Evolutionary conservation across 2,888 invertebrate species (phyloP), one percentile per base, ranked within the genome.

Genomic region (Coelinius sp.): DNA sequence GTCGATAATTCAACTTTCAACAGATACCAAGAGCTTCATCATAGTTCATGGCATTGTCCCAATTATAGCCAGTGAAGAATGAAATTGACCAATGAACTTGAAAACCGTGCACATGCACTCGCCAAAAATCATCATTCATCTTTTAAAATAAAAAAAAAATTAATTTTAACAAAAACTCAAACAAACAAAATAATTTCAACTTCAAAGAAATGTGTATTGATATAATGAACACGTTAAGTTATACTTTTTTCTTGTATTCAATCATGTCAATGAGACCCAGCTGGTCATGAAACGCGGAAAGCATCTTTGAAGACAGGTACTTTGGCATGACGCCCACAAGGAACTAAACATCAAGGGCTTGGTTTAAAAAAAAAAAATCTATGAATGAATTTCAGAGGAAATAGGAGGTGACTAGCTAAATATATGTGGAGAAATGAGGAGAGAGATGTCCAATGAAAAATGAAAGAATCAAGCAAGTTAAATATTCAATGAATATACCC

Each of bases 251-350:
- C 31, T 56, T 56, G n/a, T 56, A 8, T 27, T 56, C 3, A 14
- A 2, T 62, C 10, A 20, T 22, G 24, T 12, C 22, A n/a, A 59
- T 41, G 41, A 14, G 24, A 41, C 27, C 22, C 63, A 63, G 63
- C 63, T 49, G 62, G 14, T 52, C 6, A 59, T 31, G 38, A 64
- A 52, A 49, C 35, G 44, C 27, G 49, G 17, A 63, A 56, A 41
- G 67, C 67, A 56, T 64, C 63, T 56, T n/a, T 27, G 10, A 41
- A 69, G 49, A 62, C 62, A 63, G 59, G 70, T 73, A 75, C 69
- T 74, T 74, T 77, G 75, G 75, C 75, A 75, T 35, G 52, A 49
- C 70, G 77, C 75, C 77, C 73, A 59, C 53, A 38, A 10, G 20
- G 38, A 68, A 25, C 27, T 52, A 27, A 53, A 41, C 59, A 59